Evolutionary conservation across 2,888 invertebrate species (phyloP), one percentile per base, ranked within the genome.

Genomic region (Hemithea aestivaria): DNA sequence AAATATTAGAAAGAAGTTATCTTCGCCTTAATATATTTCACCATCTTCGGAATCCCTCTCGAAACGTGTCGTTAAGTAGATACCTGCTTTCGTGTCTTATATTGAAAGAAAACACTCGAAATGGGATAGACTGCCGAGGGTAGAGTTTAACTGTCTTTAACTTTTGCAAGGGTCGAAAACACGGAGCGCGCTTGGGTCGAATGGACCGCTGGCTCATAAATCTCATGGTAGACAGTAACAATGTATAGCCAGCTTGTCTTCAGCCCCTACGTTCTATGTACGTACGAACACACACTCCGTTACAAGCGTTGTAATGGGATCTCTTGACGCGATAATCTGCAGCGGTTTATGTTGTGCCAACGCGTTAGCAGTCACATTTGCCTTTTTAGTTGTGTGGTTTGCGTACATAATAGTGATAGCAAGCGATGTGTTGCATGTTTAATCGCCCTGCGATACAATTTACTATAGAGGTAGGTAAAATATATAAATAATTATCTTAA

Each of bases 241-340:
- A 60, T 62, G 62, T 68, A 64, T 62, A 57, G 56, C 60, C 48
- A 48, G 56, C 58, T 55, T 58, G 60, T 62, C 54, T 55, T 53
- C 43, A 28, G 45, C 44, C 36, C 30, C 35, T 42, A 35, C 34
- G 30, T 42, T 40, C 35, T 35, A 25, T 23, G 21, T 27, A 28
- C 23, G 25, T 36, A 32, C 32, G 5, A 27, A 35, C 50, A 46
- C 30, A 34, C 35, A 40, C 36, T 47, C 45, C 45, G 36, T 51
- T 43, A 50, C 51, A 55, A 36, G 50, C 37, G 22, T 20, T 54
- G 53, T 64, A 61, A 59, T 56, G 44, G 53, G 52, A 51, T 58
- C 51, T 48, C 32, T 45, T 45, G 42, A 50, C 45, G 45, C 45
- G 43, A 48, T 52, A 50, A 56, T 57, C 47, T 49, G 44, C 40